These are phyloP conservation scores for Macrophya annulata DNA, from an alignment of 2,888 invertebrate genomes.

Conservation along the genomic window DNA sequence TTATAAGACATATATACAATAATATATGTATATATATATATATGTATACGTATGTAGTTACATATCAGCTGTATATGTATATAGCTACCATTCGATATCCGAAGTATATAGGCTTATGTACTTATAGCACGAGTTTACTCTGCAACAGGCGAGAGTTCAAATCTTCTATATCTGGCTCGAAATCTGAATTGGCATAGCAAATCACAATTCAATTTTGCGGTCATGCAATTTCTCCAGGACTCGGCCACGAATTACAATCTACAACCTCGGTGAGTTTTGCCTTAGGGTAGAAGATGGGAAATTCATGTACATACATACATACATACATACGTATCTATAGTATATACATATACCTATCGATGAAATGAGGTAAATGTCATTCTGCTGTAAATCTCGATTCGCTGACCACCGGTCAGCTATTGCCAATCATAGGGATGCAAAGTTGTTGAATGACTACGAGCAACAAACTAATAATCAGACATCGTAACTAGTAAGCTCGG, in stretches of 20 bases:
- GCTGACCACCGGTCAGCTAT: background rate
- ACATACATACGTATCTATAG: too few species aligned
- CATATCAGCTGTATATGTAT: background rate
- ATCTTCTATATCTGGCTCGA: constrained; percentile 37
- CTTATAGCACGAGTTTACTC: constrained; percentile 22
- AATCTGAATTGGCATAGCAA: constrained; percentile 44
- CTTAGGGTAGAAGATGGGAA: background rate
- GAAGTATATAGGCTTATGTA: constrained; percentile 2
- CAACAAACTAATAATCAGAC: constrained; percentile 19
- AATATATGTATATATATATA: background rate
- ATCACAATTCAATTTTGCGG: constrained; percentile 41
- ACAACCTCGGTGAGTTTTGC: constrained; percentile 15
- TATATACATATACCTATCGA: background rate
- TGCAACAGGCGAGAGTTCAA: constrained; percentile 15
- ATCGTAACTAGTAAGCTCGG: constrained; percentile 20
- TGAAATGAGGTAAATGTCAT: background rate
- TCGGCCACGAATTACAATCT: constrained; percentile 22
- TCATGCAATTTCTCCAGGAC: constrained; percentile 21
- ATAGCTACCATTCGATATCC: background rate
- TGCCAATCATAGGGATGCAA: constrained; percentile 38
- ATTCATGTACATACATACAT: background rate
- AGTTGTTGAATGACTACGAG: constrained; percentile 17
- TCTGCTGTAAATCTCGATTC: constrained; percentile 20
- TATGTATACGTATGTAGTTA: background rate
- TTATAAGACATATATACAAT: constrained; percentile 17